These are phyloP conservation scores for Eupsittula cactorum DNA, from an alignment of 2,113 vertebrate genomes.

Conservation along the genomic window DNA sequence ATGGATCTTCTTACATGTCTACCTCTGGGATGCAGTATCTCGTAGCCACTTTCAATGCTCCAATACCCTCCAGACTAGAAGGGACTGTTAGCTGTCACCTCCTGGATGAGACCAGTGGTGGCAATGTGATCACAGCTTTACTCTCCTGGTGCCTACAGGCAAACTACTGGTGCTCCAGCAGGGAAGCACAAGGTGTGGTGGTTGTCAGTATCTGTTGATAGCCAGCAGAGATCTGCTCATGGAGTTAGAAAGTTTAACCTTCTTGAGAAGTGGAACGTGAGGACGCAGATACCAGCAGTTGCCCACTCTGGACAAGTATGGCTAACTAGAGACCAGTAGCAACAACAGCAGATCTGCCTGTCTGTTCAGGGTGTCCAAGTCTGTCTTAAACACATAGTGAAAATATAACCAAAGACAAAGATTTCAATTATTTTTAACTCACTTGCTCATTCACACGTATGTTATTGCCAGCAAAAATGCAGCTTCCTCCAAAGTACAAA, in stretches of 20 bases:
- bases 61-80: background rate
- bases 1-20: background rate
- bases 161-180: background rate
- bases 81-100: background rate
- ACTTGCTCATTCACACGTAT: background rate
- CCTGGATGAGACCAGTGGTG: background rate
- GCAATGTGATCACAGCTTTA: background rate
- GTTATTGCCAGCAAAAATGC: background rate
- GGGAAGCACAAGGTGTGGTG: background rate
- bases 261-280: background rate
- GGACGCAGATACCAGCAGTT: background rate
- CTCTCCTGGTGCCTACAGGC: background rate
- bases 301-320: background rate
- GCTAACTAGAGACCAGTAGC: background rate
- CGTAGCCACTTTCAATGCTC: background rate
- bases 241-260: background rate
- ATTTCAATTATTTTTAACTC: background rate
- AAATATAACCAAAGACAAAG: background rate
- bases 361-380: background rate
- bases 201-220: background rate
- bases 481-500: background rate
- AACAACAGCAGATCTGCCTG: background rate
- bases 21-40: background rate
- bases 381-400: background rate
- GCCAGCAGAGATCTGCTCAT: background rate